A percentile compares a stretch with the other conserved stretches of the same genome.
phyloP scores from a whole-genome alignment of 2,888 invertebrate genomes.

The Mesorhabditis belari region DNA sequence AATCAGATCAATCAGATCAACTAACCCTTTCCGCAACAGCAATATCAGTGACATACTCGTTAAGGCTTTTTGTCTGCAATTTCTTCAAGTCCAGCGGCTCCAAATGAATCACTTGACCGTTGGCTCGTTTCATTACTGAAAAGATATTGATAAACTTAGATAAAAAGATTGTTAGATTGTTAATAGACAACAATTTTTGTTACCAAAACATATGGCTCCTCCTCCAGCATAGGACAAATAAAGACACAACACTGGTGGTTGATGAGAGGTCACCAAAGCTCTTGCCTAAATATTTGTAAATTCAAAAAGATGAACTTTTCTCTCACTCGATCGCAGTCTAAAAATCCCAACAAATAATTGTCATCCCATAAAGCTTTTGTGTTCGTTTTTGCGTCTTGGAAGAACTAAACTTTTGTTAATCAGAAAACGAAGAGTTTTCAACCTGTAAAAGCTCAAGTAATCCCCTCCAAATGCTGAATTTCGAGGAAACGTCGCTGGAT shows the following conservation, averaged over 20 bases:
- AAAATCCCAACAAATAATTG: slow-evolving; percentile 31
- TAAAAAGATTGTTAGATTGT: background rate
- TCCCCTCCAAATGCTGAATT: slow-evolving; percentile 49
- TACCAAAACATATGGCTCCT: slow-evolving; percentile 6
- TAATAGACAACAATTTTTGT: background rate
- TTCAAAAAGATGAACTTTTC: background rate
- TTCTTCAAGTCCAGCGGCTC: slow-evolving; percentile 50
- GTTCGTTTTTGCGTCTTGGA: slow-evolving; percentile 32
- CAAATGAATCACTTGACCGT: slow-evolving; percentile 34
- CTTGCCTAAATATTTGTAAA: slow-evolving; percentile 7
- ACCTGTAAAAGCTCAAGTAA: slow-evolving; percentile 22
- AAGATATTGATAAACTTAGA: slow-evolving; percentile 16
- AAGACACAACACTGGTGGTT: slow-evolving; percentile 4
- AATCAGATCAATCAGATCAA: background rate
- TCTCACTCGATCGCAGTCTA: slow-evolving; percentile 23
- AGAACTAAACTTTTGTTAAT: no score
- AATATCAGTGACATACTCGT: slow-evolving; percentile 48
- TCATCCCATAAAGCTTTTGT: slow-evolving; percentile 40
- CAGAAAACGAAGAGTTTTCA: no score
- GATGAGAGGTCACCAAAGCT: slow-evolving; percentile 13
- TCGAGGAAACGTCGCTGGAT: slow-evolving; percentile 21
- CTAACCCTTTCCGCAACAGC: slow-evolving; percentile 43
- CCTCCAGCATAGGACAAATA: slow-evolving; percentile 11
- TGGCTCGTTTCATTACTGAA: slow-evolving; percentile 15
- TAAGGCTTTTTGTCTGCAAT: slow-evolving; percentile 47